Evolutionary conservation across 1,140 invertebrate genomes (phyloP).

Genomic region (Eumeta japonica): DNA sequence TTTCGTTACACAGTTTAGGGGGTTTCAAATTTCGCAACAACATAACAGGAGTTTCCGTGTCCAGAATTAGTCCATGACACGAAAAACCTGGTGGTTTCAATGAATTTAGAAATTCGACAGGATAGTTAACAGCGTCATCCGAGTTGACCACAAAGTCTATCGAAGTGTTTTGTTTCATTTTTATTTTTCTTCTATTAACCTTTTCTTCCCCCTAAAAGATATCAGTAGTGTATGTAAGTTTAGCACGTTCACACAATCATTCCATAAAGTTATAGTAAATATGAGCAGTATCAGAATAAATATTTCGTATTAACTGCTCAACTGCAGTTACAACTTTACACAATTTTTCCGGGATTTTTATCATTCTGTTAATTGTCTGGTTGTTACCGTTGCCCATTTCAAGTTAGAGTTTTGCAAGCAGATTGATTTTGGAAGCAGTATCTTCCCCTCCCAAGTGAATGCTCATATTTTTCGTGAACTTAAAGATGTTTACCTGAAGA

Average conservation of each 20-base stretch:
- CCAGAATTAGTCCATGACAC: slow-evolving; percentile 24
- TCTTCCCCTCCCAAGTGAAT: slow-evolving; percentile 20
- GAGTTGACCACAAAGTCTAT: slow-evolving; percentile 28
- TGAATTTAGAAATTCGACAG: too few species aligned
- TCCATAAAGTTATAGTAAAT: slow-evolving; percentile 12
- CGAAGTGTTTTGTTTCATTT: too few species aligned
- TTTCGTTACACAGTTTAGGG: slow-evolving; percentile 41
- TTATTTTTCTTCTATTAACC: too few species aligned
- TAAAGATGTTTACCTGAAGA: too few species aligned
- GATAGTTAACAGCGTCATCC: slow-evolving; percentile 26
- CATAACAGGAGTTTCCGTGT: slow-evolving; percentile 36
- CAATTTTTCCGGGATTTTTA: slow-evolving; percentile 9
- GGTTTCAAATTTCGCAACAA: slow-evolving; percentile 35
- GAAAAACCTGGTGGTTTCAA: slow-evolving; percentile 27
- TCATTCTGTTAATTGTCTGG: too few species aligned
- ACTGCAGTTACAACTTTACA: slow-evolving; percentile 10
- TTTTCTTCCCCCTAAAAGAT: slow-evolving; percentile 13
- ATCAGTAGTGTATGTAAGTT: slow-evolving; percentile 12
- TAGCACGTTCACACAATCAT: slow-evolving; percentile 23
- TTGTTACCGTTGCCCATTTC: slow-evolving; percentile 22
- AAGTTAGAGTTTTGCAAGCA: slow-evolving; percentile 26
- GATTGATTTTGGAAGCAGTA: slow-evolving; percentile 13
- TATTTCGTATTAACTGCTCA: slow-evolving; percentile 16
- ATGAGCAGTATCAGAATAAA: slow-evolving; percentile 15
- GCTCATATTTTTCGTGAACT: slow-evolving; percentile 36